These are phyloP conservation scores for Gambusia affinis DNA, from an alignment of 2,113 vertebrate genomes.

Conservation along the genomic window DNA sequence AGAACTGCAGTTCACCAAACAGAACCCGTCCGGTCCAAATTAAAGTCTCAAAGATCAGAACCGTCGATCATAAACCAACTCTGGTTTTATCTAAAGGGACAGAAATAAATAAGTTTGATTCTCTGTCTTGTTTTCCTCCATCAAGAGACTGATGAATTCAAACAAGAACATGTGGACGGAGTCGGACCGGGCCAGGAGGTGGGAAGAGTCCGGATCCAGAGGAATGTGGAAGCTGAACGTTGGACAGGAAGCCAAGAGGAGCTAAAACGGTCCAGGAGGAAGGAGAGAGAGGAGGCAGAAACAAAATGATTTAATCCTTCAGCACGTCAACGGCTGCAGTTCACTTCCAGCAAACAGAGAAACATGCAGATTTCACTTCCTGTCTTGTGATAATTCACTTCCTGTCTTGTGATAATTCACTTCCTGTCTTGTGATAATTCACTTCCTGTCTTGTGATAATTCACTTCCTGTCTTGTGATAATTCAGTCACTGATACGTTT, in stretches of 20 bases:
- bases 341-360: not conserved
- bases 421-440: not conserved
- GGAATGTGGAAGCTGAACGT: constrained; percentile 28
- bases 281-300: not conserved
- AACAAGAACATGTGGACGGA: constrained; percentile 1
- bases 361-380: not conserved
- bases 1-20: no score
- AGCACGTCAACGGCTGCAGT: no score
- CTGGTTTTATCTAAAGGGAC: no score
- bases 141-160: not conserved
- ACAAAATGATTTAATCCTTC: not conserved
- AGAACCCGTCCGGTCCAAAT: not conserved
- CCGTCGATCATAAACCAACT: not conserved
- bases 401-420: not conserved
- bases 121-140: not conserved
- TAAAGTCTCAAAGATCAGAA: not conserved
- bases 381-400: no score
- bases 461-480: not conserved
- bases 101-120: not conserved
- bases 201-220: constrained; percentile 33
- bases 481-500: not conserved
- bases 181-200: constrained; percentile 2
- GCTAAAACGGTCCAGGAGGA: not conserved
- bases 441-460: not conserved
- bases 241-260: constrained; percentile 31